These are phyloP conservation scores for Oreochromis mossambicus DNA, from an alignment of 2,797 vertebrate species.

Conservation along the genomic window DNA sequence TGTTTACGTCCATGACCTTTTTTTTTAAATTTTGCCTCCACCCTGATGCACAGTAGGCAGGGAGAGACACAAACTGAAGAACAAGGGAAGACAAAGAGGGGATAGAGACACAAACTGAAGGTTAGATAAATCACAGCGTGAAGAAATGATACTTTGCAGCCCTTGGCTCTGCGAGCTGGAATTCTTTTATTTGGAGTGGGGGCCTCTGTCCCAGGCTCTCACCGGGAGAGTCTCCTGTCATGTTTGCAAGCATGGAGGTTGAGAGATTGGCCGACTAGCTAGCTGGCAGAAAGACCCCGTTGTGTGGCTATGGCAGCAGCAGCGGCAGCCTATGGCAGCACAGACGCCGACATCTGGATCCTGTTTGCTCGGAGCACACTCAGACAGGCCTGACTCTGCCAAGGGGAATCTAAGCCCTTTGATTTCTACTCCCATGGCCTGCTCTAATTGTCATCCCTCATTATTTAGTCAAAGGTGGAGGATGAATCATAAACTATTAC, in stretches of 20 bases:
- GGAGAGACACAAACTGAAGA: slow-evolving; percentile 20
- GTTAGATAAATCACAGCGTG: slow-evolving; percentile 65
- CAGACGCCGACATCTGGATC: slow-evolving; percentile 79
- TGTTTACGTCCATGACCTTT: not conserved
- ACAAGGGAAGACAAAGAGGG: slow-evolving; percentile 45
- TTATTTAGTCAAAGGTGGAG: slow-evolving; percentile 80
- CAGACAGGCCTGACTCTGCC: slow-evolving; percentile 68
- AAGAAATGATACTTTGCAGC: slow-evolving; percentile 50
- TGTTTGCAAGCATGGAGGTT: slow-evolving; percentile 51
- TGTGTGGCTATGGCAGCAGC: slow-evolving; percentile 58
- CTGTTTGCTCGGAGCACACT: slow-evolving; percentile 73
- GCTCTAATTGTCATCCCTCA: slow-evolving; percentile 80
- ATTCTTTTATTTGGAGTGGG: slow-evolving; percentile 58
- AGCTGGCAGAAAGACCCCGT: slow-evolving; percentile 66
- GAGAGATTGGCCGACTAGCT: slow-evolving; percentile 42
- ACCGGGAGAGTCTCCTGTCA: slow-evolving; percentile 58
- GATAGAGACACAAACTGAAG: slow-evolving; percentile 49
- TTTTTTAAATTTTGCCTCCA: not conserved
- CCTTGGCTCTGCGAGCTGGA: slow-evolving; percentile 33
- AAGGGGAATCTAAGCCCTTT: slow-evolving; percentile 73
- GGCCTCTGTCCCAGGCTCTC: slow-evolving; percentile 47
- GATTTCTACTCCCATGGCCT: slow-evolving; percentile 71
- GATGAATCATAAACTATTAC: slow-evolving; percentile 76
- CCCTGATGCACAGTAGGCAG: slow-evolving; percentile 17
- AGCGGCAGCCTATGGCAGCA: slow-evolving; percentile 54